These are phyloP conservation scores for Vimba vimba DNA, from an alignment of 2,113 vertebrate species.

Conservation along the genomic window DNA sequence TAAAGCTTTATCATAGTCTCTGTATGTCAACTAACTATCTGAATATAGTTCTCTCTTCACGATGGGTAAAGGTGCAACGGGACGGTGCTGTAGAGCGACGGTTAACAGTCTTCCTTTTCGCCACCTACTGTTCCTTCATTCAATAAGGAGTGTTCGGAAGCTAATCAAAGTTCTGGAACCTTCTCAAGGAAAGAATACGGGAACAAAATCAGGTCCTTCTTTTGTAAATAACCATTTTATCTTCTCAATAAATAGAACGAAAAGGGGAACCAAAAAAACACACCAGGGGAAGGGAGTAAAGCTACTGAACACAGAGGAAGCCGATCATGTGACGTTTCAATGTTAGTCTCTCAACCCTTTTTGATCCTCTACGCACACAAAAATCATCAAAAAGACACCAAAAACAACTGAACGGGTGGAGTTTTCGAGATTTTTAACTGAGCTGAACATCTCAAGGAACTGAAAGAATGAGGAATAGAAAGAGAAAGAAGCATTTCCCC, in stretches of 20 bases:
- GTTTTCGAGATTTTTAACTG: slow-evolving; percentile 44
- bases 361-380: slow-evolving; percentile 41
- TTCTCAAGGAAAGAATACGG: slow-evolving; percentile 28
- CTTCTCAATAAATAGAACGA: slow-evolving; percentile 46
- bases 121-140: slow-evolving; percentile 6
- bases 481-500: slow-evolving; percentile 75
- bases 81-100: slow-evolving; percentile 49
- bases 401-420: slow-evolving; percentile 46
- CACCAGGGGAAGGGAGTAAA: not conserved
- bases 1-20: slow-evolving; percentile 70
- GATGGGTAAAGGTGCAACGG: slow-evolving; percentile 46
- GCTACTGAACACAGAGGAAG: slow-evolving; percentile 56
- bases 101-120: slow-evolving; percentile 21
- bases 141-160: not conserved
- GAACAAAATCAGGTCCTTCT: slow-evolving; percentile 30
- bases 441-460: not conserved
- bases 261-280: slow-evolving; percentile 43
- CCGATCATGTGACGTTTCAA: slow-evolving; percentile 40
- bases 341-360: slow-evolving; percentile 46
- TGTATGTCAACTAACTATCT: slow-evolving; percentile 58
- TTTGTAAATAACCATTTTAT: not conserved
- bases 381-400: slow-evolving; percentile 37
- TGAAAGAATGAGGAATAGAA: slow-evolving; percentile 14
- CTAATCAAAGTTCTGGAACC: slow-evolving; percentile 18
- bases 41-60: slow-evolving; percentile 63